phyloP scores from a whole-genome alignment of 2,888 invertebrate genomes.

The Euplexia lucipara region DNA sequence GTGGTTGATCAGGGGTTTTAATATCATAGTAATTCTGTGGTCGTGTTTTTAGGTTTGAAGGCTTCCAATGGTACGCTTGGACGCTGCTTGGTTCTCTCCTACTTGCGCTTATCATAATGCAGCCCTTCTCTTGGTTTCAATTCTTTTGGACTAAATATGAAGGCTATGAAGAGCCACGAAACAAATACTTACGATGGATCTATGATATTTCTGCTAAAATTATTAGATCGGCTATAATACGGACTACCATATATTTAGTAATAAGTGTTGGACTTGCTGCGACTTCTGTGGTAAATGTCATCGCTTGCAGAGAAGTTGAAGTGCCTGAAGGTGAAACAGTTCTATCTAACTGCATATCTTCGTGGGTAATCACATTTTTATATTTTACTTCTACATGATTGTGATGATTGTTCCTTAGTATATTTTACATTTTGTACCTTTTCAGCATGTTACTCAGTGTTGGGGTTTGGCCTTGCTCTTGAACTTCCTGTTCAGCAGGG shows the following conservation, averaged over 20 bases:
- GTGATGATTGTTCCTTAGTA: not conserved
- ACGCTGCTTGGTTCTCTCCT: constrained; percentile 72
- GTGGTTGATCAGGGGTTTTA: not conserved
- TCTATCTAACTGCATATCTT: constrained; percentile 86
- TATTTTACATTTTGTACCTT: constrained; percentile 52
- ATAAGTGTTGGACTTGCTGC: constrained; percentile 92
- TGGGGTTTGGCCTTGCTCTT: constrained; percentile 92
- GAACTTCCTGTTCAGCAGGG: constrained; percentile 96
- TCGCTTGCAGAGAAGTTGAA: constrained; percentile 79
- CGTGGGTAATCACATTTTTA: constrained; percentile 84
- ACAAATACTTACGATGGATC: constrained; percentile 88
- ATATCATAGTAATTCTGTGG: not conserved
- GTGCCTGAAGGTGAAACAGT: constrained; percentile 72
- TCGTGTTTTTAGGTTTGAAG: constrained; percentile 74
- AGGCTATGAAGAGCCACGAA: constrained; percentile 90
- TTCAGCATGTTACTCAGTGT: constrained; percentile 94
- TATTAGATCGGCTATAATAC: constrained; percentile 91
- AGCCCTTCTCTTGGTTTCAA: constrained; percentile 95
- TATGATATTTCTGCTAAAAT: constrained; percentile 92
- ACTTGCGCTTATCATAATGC: constrained; percentile 85
- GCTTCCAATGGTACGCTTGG: constrained; percentile 81
- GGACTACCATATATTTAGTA: constrained; percentile 93
- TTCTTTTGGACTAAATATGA: constrained; percentile 92
- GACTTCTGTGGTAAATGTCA: constrained; percentile 93
- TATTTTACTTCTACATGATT: constrained; percentile 2